These are phyloP conservation scores for Pristiophorus japonicus DNA, from an alignment of 2,113 vertebrate genomes.

Conservation along the genomic window DNA sequence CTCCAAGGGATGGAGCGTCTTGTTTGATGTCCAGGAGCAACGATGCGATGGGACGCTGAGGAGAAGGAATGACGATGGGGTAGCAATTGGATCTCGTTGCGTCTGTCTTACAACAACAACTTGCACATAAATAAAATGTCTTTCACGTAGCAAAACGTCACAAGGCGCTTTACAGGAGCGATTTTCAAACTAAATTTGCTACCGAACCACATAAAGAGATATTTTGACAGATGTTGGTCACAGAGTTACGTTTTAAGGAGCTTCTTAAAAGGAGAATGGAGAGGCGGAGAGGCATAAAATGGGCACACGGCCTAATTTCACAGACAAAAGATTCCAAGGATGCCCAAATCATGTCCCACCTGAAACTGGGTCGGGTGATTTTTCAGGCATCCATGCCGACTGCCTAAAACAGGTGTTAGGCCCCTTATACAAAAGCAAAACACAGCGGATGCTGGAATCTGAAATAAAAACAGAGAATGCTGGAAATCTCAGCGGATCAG, in stretches of 20 bases:
- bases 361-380: background rate
- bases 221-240: background rate
- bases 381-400: background rate
- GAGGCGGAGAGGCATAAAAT: background rate
- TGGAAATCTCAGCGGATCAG: no score
- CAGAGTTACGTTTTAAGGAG: background rate
- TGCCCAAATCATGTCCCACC: background rate
- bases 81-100: background rate
- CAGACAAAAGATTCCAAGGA: background rate
- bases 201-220: background rate
- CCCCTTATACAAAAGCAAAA: no score
- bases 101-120: no score
- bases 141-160: background rate
- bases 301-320: background rate
- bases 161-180: background rate
- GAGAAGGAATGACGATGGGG: background rate
- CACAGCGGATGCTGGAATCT: no score
- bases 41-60: background rate
- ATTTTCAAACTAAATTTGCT: background rate
- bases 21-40: background rate
- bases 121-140: no score
- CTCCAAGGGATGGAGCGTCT: no score
- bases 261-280: no score
- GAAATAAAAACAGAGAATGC: no score
- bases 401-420: background rate